Percentiles rank a stretch among this genome's conserved stretches.
Conservation (phyloP, 2,888 invertebrate species). For the Mesorhabditis belari region DNA sequence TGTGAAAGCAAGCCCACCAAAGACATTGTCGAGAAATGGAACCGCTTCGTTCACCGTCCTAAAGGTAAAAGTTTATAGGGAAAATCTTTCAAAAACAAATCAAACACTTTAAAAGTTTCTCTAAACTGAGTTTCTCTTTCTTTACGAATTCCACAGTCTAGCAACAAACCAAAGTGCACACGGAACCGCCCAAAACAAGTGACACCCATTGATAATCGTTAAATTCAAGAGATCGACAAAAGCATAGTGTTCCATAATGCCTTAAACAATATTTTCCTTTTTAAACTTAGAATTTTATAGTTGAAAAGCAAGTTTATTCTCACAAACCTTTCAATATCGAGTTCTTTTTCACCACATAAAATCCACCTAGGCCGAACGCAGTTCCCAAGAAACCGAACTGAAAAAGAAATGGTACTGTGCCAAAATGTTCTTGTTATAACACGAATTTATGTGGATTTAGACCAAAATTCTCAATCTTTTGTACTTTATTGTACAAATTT, state of each 20-base stretch:
- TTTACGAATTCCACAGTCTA: neutral
- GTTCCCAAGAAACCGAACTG: neutral
- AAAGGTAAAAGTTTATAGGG: no score
- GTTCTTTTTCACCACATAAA: neutral
- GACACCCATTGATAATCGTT: neutral
- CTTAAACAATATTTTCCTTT: no score
- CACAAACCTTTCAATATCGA: neutral
- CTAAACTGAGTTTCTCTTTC: neutral
- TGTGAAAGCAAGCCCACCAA: neutral
- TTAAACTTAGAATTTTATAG: no score
- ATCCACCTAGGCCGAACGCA: neutral
- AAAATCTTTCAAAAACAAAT: no score
- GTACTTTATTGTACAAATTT: no score
- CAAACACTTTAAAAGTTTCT: no score
- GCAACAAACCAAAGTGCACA: neutral
- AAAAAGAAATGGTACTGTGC: no score
- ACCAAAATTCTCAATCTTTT: no score
- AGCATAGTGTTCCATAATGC: neutral
- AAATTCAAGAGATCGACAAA: neutral
- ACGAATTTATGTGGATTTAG: no score
- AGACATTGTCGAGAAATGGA: neutral
- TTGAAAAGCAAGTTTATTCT: no score
- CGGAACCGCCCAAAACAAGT: neutral
- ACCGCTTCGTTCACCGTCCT: neutral
- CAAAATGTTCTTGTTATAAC: no score